Base-by-base conservation (phyloP, 1,140 invertebrate genomes). In the Trichonephila inaurata region DNA sequence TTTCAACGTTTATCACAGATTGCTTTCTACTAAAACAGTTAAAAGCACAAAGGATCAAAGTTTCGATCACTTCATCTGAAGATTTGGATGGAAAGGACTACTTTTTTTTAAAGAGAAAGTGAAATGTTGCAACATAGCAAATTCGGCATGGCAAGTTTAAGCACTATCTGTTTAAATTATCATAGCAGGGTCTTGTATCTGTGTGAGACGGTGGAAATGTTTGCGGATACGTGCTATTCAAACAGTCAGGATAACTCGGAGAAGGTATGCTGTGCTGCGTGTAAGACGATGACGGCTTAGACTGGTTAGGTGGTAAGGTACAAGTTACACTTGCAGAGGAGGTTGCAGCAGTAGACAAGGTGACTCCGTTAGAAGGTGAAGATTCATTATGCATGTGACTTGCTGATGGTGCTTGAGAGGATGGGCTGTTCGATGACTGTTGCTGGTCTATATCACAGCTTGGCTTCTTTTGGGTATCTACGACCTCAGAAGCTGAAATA, bases 301-400 rank as follows among this genome's bases (percentile, higher is more conserved):
- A 72, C 16, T 89, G 87, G n/a, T n/a, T 28, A 5, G 85, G 24
- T 1, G 85, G 18, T 8, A 61, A 19, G n/a, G 24, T 60, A n/a
- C 58, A 33, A 61, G 60, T 8, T 19, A 64, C 62, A n/a, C 28
- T 14, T 8, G 66, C 40, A 12, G 66, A 33, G 24, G 72, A 28
- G 10, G n/a, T 19, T n/a, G 44, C 24, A 19, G 72, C n/a, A 12
- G 89, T 19, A 1, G 69, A 40, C 60, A 69, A 6, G 12, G 19
- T 44, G 19, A 72, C n/a, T 60, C 44, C 69, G 18, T 60, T 91
- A 58, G 89, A 91, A 7, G 89, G 72, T 19, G 89, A 72, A 16
- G 89, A 77, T 1, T 64, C 28, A 33, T n/a, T 81, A 72, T 91
- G 89, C 21, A 81, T 21, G 44, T 81, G 89, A n/a, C 58, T 91